phyloP scores from a whole-genome alignment of 2,888 invertebrate species.

The Panopea generosa region DNA sequence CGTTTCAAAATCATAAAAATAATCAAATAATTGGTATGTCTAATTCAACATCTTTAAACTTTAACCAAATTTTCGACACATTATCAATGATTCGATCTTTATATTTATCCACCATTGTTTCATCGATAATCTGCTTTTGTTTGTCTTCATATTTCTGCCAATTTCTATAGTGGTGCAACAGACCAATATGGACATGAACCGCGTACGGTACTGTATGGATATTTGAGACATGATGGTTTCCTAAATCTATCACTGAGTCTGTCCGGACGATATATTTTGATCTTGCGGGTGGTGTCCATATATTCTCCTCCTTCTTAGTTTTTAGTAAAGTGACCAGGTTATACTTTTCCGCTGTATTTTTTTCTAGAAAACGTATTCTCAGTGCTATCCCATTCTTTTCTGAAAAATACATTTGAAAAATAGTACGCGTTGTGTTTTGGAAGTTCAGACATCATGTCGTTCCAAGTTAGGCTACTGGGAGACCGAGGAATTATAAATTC shows the following conservation, averaged over 20 bases:
- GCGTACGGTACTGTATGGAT: constrained; percentile 23
- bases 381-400: constrained; percentile 69
- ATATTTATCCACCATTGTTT: constrained; percentile 47
- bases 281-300: constrained; percentile 52
- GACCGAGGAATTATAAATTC: constrained; percentile 81
- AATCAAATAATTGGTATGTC: constrained; percentile 1
- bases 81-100: constrained; percentile 39
- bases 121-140: constrained; percentile 36
- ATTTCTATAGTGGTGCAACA: constrained; percentile 76
- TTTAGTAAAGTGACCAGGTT: constrained; percentile 68
- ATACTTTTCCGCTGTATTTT: constrained; percentile 54
- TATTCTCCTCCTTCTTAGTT: constrained; percentile 62
- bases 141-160: constrained; percentile 66
- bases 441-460: neutral
- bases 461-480: constrained; percentile 63
- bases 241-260: constrained; percentile 55
- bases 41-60: neutral
- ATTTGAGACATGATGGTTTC: constrained; percentile 68
- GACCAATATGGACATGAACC: too few relatives aligned
- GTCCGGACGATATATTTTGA: constrained; percentile 75
- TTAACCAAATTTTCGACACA: neutral
- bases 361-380: neutral
- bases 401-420: constrained; percentile 72
- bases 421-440: constrained; percentile 38
- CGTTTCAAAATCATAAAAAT: too few relatives aligned